Evolutionary conservation across 1,140 invertebrate genomes (phyloP), one percentile per base, ranked within the genome.

Genomic region (Sesamia nonagrioides): DNA sequence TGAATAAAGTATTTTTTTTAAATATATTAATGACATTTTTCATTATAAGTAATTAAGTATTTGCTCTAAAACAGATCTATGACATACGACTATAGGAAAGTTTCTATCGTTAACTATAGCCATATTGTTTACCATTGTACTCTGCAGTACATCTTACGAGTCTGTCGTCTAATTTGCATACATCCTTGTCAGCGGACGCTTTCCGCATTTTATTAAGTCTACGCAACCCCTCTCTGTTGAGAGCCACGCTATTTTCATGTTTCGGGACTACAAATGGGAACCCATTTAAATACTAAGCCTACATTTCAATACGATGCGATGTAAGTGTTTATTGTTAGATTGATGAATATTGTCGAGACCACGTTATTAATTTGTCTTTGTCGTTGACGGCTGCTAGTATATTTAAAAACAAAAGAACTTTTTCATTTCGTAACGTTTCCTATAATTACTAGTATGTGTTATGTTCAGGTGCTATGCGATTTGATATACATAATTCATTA

Each of bases 221-320:
- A 75, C 78, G 68, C 63, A 82, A 80, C 87, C 92, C 90, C 91
- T 89, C 89, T 88, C 86, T 83, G 88, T 92, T 92, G 91, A 95
- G 88, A 95, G 94, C 95, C 94, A 95, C 95, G 95, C 94, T 95
- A 95, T 95, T 95, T 95, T 95, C 94, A 93, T 95, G 95, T 95
- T 95, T 89, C 91, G 88, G 86, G 86, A 91, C 88, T 95, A 95
- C 93, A 95, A 95, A 95, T 95, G 94, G 91, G 91, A 95, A 95
- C 92, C 93, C 94, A 95, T 95, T 95, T 95, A 95, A 95, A 95
- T 95, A 94, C 93, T 93, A 89, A 92, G 91, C 90, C 91, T 92
- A 94, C 91, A 88, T 95, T 95, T 95, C 94, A 95, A 95, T 95
- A 92, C 93, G 80, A 83, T 81, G 80, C 74, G 78, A 84, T 84